Evolutionary conservation across 2,113 vertebrate genomes (phyloP).

Genomic region (Meleagris gallopavo): DNA sequence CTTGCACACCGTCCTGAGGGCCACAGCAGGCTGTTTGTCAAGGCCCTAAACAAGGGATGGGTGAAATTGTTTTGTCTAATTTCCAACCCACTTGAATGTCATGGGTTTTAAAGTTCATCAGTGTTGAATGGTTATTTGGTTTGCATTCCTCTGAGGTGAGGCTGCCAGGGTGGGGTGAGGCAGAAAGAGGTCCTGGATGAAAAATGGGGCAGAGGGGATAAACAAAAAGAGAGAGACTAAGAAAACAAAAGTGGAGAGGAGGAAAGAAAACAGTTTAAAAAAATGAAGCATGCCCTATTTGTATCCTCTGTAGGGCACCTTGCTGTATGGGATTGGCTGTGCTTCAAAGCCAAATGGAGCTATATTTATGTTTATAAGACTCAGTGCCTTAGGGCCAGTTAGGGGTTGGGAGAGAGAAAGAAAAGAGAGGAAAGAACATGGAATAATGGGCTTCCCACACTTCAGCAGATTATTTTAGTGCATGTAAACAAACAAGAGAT

Average conservation of each 20-base stretch:
- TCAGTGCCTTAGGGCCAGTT: background rate
- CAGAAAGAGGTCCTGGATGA: constrained; percentile 17
- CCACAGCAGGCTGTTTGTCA: constrained; percentile 33
- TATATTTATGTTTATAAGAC: background rate
- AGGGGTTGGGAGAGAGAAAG: background rate
- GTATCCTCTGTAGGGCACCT: background rate
- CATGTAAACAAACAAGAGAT: background rate
- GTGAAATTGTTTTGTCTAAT: constrained; percentile 66
- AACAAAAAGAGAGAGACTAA: constrained; percentile 39
- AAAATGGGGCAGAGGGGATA: constrained; percentile 45
- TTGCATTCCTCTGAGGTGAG: constrained; percentile 69
- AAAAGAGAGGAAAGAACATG: background rate
- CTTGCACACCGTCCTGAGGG: background rate
- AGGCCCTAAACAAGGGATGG: constrained; percentile 43
- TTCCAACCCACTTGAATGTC: constrained; percentile 60
- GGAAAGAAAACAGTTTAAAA: background rate
- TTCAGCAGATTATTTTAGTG: background rate
- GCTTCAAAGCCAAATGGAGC: background rate
- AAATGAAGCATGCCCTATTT: background rate
- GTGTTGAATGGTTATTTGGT: constrained; percentile 43
- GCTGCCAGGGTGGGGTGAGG: constrained; percentile 49
- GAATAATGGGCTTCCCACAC: background rate
- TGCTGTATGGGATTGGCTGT: background rate
- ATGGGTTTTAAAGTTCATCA: constrained; percentile 69
- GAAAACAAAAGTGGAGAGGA: background rate